Percentiles rank a stretch among this genome's conserved stretches.
Conservation (phyloP, 2,113 vertebrate species). For the Podarcis muralis region DNA sequence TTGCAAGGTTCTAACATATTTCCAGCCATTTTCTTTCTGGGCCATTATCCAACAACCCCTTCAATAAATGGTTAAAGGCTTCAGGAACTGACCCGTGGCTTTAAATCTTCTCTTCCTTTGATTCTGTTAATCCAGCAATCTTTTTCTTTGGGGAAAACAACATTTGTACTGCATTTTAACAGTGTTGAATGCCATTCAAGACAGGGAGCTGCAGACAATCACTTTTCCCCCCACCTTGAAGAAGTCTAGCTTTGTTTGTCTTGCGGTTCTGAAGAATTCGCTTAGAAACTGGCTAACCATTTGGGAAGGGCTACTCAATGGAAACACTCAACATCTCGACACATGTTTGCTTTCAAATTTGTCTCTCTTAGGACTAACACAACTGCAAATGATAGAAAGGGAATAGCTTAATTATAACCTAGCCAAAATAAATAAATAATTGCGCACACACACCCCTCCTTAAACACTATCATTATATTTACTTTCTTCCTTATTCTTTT, state of each 20-base stretch:
- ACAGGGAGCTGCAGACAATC: not conserved
- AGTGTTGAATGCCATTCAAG: not conserved
- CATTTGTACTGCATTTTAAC: constrained; percentile 17
- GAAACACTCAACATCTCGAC: no score
- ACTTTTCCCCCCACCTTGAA: not conserved
- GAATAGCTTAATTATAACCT: not conserved
- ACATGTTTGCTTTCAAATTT: not conserved
- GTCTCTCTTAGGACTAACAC: not conserved
- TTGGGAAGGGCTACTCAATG: not conserved
- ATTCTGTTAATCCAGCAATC: not conserved
- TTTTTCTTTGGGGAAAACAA: not conserved
- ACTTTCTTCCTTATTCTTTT: not conserved
- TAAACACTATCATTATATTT: not conserved
- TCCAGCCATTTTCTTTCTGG: not conserved
- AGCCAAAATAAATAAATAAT: not conserved
- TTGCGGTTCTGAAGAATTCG: not conserved
- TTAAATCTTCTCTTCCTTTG: constrained; percentile 12
- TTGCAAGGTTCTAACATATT: not conserved
- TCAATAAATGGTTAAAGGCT: constrained; percentile 10
- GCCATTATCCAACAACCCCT: not conserved
- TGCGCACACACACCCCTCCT: no score
- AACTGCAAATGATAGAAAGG: not conserved
- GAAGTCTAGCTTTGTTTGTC: constrained; percentile 4
- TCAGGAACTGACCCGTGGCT: constrained; percentile 8
- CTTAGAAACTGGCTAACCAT: not conserved